phyloP scores from a whole-genome alignment of 2,888 invertebrate genomes.

The Eristalis pertinax region DNA sequence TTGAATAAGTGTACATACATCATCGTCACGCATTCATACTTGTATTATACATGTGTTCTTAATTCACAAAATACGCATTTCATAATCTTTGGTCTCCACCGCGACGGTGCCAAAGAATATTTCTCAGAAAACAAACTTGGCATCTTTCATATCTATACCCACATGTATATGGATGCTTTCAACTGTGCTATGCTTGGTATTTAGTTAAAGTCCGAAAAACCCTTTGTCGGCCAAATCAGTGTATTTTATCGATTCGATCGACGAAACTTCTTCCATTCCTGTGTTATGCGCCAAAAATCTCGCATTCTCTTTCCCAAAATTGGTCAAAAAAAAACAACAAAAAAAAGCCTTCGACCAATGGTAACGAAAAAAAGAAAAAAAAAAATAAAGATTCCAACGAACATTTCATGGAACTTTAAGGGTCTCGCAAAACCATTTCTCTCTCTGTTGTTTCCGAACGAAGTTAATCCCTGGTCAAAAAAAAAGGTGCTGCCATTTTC shows the following conservation, averaged over 20 bases:
- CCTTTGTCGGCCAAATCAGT: constrained; percentile 30
- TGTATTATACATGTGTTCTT: constrained; percentile 48
- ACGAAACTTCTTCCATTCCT: constrained; percentile 23
- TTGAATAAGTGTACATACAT: constrained; percentile 20
- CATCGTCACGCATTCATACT: constrained; percentile 44
- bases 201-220: background rate
- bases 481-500: constrained; percentile 18
- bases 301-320: constrained; percentile 44
- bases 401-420: constrained; percentile 62
- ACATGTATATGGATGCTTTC: background rate
- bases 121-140: constrained; percentile 31
- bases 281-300: constrained; percentile 53
- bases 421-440: constrained; percentile 14
- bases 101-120: background rate
- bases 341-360: constrained; percentile 37
- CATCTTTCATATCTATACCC: background rate
- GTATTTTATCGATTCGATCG: constrained; percentile 61
- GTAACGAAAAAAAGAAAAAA: constrained; percentile 26
- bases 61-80: constrained; percentile 37
- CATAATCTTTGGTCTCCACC: background rate
- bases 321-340: constrained; percentile 39
- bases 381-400: constrained; percentile 22
- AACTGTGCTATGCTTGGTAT: background rate
- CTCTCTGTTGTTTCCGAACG: background rate
- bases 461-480: background rate